Base-by-base conservation (phyloP, 1,140 invertebrate genomes). In the Notospermus geniculatus region DNA sequence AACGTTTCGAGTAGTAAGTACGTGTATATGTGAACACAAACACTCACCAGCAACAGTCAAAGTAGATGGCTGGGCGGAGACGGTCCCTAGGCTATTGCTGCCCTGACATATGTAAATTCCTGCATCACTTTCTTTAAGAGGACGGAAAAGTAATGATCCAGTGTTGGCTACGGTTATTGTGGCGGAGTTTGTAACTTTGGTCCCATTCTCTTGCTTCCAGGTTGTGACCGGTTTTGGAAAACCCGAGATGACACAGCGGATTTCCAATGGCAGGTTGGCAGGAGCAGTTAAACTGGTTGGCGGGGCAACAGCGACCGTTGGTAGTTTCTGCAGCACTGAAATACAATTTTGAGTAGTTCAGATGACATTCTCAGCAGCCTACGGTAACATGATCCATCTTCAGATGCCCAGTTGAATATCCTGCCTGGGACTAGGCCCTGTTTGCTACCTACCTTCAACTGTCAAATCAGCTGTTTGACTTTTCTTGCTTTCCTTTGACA, bases 251-350 rank as follows among this genome's bases (percentile, higher is more conserved):
- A 27, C n/a, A 27, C 46, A 50, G 4, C 25, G 4, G 19, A 50
- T 23, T 50, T 19, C n/a, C 9, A 50, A 50, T 27, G 46, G 46
- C 4, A 50, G 46, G 25, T 50, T 50, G 25, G 46, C 46, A 50
- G 46, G 19, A 27, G 46, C 46, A n/a, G n/a, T 5, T 23, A 50
- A 9, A 19, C 19, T 27, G 46, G n/a, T 7, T 5, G 46, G 46
- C n/a, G 46, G 46, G 4, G n/a, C 4, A 5, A 19, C 25, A 19
- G 9, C 25, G 9, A 50, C n/a, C 19, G 46, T 23, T 23, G 46
- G 46, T n/a, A 27, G 19, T 50, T 50, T 27, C 19, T 7, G 19
- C 25, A 50, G 25, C 46, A 50, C 46, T 50, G 46, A 50, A 50
- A 50, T n/a, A n/a, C n/a, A n/a, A n/a, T n/a, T n/a, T n/a, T n/a